Evolutionary conservation across 2,113 vertebrate species (phyloP).

Genomic region (Delphinus delphis): DNA sequence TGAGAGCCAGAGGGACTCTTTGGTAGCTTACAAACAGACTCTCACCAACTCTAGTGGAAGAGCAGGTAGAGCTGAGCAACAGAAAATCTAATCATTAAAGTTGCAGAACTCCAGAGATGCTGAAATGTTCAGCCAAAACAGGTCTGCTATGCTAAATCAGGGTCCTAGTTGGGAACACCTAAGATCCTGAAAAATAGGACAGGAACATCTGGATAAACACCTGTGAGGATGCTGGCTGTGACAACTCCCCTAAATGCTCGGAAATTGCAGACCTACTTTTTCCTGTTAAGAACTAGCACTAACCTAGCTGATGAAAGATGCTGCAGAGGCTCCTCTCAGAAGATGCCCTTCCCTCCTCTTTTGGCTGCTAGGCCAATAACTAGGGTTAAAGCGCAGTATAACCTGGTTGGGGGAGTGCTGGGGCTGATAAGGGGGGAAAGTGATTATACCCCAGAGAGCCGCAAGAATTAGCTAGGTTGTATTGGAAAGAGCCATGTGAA

Average conservation of each 20-base stretch:
- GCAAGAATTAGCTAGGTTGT: background rate
- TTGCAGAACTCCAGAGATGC: background rate
- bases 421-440: background rate
- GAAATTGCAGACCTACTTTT: background rate
- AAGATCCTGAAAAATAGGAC: background rate
- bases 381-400: background rate
- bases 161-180: background rate
- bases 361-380: background rate
- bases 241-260: background rate
- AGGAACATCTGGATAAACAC: background rate
- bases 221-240: background rate
- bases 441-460: background rate
- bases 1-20: background rate
- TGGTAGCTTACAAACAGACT: background rate
- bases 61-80: background rate
- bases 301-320: background rate
- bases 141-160: background rate
- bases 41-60: background rate
- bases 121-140: background rate
- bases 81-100: background rate
- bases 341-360: background rate
- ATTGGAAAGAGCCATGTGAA: background rate
- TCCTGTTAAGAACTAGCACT: background rate
- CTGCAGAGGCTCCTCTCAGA: background rate
- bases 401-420: background rate